These are phyloP conservation scores for Drosophila elegans DNA, from an alignment of 1,140 invertebrate species.

Conservation along the genomic window DNA sequence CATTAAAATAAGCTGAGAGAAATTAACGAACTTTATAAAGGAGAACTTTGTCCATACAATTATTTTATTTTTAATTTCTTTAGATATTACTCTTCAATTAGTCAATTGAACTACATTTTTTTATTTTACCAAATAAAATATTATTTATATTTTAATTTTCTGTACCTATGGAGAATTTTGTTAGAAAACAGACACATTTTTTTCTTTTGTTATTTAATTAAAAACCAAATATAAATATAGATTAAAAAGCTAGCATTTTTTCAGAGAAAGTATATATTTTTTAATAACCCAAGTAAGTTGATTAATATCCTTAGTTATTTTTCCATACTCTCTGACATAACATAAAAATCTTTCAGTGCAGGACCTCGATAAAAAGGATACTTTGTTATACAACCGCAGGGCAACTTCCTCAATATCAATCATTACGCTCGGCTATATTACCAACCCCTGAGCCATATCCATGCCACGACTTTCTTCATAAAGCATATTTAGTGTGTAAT, in stretches of 20 bases:
- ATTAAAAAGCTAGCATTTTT: too few species aligned
- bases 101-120: background rate
- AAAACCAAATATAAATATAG: too few species aligned
- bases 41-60: too few species aligned
- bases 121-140: background rate
- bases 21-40: background rate
- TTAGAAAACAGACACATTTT: too few species aligned
- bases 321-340: too few species aligned
- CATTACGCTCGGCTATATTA: conserved; percentile 72
- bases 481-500: conserved; percentile 57
- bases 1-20: conserved; percentile 47
- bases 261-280: too few species aligned
- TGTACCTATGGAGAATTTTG: too few species aligned
- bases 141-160: too few species aligned
- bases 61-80: background rate
- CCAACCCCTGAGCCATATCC: conserved; percentile 56
- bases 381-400: conserved; percentile 61
- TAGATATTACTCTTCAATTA: background rate
- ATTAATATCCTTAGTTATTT: too few species aligned
- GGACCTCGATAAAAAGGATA: conserved; percentile 1
- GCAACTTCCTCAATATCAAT: conserved; percentile 80
- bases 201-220: too few species aligned
- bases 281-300: too few species aligned
- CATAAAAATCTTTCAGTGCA: conserved; percentile 34
- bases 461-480: conserved; percentile 65